A percentile compares a stretch with the other conserved stretches of the same genome.
These are phyloP conservation scores for Chorisops tibialis DNA, from an alignment of 2,888 invertebrate species.

Conservation along the genomic window DNA sequence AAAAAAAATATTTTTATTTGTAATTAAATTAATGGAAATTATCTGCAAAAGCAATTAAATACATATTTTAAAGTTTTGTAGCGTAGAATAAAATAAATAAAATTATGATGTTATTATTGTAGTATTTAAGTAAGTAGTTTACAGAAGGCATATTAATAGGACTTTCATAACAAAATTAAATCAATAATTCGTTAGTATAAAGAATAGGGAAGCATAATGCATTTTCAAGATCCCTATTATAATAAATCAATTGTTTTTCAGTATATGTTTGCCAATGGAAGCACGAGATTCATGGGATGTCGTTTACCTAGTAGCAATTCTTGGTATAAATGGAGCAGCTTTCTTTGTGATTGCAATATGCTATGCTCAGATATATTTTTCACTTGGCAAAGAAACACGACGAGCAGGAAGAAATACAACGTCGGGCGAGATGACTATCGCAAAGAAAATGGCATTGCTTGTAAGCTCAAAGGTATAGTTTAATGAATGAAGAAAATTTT, in stretches of 20 bases:
- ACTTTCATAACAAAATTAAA: too few relatives aligned
- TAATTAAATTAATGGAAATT: too few relatives aligned
- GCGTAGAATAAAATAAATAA: too few relatives aligned
- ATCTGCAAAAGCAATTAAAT: too few relatives aligned
- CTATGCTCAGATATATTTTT: conserved; percentile 82
- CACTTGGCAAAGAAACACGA: conserved; percentile 69
- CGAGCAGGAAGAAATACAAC: conserved; percentile 49
- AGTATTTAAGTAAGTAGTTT: too few relatives aligned
- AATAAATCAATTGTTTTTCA: conserved; percentile 47
- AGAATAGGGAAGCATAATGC: too few relatives aligned
- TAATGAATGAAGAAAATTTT: not conserved
- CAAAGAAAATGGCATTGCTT: conserved; percentile 87
- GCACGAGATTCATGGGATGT: conserved; percentile 66
- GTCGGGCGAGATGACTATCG: conserved; percentile 69
- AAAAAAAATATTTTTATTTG: too few relatives aligned
- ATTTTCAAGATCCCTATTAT: too few relatives aligned
- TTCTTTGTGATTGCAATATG: conserved; percentile 81
- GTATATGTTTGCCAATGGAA: conserved; percentile 87
- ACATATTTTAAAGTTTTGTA: too few relatives aligned
- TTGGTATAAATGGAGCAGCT: conserved; percentile 74
- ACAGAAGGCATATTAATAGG: too few relatives aligned
- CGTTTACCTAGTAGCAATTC: conserved; percentile 69
- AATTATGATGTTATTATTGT: too few relatives aligned
- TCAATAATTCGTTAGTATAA: too few relatives aligned
- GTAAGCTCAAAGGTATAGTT: conserved; percentile 49